phyloP scores from a whole-genome alignment of 2,888 invertebrate species.

The Coleophora deauratella region DNA sequence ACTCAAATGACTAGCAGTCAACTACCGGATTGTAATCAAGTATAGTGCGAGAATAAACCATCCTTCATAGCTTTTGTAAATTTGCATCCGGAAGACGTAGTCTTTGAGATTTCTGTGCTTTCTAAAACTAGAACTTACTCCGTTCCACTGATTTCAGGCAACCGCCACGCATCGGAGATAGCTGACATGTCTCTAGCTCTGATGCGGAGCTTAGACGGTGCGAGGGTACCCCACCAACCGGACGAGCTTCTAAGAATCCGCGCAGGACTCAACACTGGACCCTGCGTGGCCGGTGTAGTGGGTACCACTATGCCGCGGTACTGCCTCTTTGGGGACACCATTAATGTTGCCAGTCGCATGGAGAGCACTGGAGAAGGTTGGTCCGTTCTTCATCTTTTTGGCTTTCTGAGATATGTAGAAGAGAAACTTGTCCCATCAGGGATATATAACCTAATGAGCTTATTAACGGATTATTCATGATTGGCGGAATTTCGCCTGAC shows the following conservation, averaged over 20 bases:
- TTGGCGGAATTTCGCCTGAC: too few relatives aligned
- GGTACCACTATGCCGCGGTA: slow-evolving; percentile 77
- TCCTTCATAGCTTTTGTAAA: too few relatives aligned
- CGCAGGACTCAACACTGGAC: slow-evolving; percentile 77
- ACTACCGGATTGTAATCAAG: too few relatives aligned
- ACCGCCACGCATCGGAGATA: slow-evolving; percentile 74
- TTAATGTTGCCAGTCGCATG: slow-evolving; percentile 79
- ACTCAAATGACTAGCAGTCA: too few relatives aligned
- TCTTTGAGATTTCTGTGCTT: too few relatives aligned
- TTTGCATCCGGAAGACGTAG: too few relatives aligned
- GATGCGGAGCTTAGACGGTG: slow-evolving; percentile 64
- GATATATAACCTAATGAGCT: too few relatives aligned
- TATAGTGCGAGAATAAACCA: too few relatives aligned
- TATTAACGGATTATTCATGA: too few relatives aligned
- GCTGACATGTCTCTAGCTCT: slow-evolving; percentile 76
- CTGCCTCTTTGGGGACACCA: slow-evolving; percentile 76
- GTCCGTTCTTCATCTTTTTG: background rate
- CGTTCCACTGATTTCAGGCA: slow-evolving; percentile 37
- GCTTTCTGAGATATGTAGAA: too few relatives aligned
- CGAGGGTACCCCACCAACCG: slow-evolving; percentile 70
- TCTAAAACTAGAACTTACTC: too few relatives aligned
- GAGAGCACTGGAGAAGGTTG: slow-evolving; percentile 73
- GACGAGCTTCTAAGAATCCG: slow-evolving; percentile 63
- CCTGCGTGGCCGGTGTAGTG: slow-evolving; percentile 78
- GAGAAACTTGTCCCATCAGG: too few relatives aligned